Percentiles rank a stretch among this genome's conserved stretches.
Evolutionary conservation across 2,888 invertebrate genomes (phyloP).

Genomic region (Drosophila paranaensis): DNA sequence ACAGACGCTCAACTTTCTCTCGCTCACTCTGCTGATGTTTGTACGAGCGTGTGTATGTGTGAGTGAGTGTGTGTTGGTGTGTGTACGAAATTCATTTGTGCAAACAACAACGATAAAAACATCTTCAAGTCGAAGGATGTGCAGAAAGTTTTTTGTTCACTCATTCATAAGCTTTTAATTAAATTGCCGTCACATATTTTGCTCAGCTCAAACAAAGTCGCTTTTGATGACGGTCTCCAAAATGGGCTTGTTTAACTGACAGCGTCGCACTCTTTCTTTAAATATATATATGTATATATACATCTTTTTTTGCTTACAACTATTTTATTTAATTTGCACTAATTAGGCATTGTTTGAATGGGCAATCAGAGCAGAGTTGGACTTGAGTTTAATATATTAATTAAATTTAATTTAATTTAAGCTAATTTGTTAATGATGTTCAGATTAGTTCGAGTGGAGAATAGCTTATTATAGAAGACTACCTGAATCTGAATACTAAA

Average conservation of each 20-base stretch:
- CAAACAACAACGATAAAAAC: constrained; percentile 78
- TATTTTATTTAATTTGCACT: constrained; percentile 9
- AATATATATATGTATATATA: fast-evolving
- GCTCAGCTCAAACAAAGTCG: constrained; percentile 46
- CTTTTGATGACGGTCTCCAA: constrained; percentile 43
- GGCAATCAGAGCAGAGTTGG: no score
- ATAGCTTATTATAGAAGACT: background rate
- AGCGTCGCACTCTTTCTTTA: constrained; percentile 21
- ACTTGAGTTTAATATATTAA: background rate
- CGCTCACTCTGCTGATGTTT: background rate
- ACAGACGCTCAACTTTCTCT: constrained; percentile 40
- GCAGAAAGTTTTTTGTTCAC: constrained; percentile 77
- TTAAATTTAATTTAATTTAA: background rate
- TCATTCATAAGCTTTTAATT: constrained; percentile 81
- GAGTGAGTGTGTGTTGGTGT: constrained; percentile 12
- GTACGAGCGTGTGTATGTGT: constrained; percentile 7
- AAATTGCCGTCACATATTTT: constrained; percentile 79
- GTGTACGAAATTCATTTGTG: constrained; percentile 62
- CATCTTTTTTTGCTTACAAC: constrained; percentile 8
- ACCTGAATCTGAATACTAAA: background rate
- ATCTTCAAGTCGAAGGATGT: constrained; percentile 80
- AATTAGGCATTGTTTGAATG: background rate
- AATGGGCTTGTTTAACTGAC: constrained; percentile 23
- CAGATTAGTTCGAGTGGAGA: background rate
- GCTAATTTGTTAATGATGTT: background rate